Base-by-base conservation (phyloP, 2,113 vertebrate species). In the Anolis carolinensis region DNA sequence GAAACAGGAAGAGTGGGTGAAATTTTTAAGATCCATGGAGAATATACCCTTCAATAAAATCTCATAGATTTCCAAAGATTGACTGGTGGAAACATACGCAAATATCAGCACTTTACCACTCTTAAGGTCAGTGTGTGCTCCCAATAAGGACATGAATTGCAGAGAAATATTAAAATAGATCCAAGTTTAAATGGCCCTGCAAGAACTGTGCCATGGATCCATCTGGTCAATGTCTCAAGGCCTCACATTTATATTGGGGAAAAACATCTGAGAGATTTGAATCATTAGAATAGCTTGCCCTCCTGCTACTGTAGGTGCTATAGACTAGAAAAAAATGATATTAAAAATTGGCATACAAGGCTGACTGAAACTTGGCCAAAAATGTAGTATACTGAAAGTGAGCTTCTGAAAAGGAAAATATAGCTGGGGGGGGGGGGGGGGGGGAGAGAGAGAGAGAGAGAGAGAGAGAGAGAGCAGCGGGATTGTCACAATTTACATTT, bases 11-110 rank as follows among this genome's bases (percentile, higher is more conserved):
- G 7, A 59, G 34, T 52, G 63, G 5, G 18, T 52, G 25, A 48
- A 9, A 44, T 25, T 27, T 74, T 74, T 27, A 83, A 63, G 44
- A 18, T 44, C 48, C 65, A 10, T n/a, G 65, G 30, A 76, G 44
- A 52, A 11, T 52, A 32, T 67, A 52, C n/a, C 30, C 9, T 5
- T 21, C 16, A 59, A 18, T 72, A 55, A 59, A 71, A 5, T 63
- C 4, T 9, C 80, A 8, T 34, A n/a, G 50, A 18, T 93, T 86
- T 82, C 92, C 81, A 84, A 72, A 70, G 44, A 11, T n/a, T 44
- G 36, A 13, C 2, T 23, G 18, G 39, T 52, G 32, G n/a, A 73
- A 68, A 14, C 62, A 52, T 75, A 50, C 36, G 75, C 63, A 73
- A 34, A 52, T n/a, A 55, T 21, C 59, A 36, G 70, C 67, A 30